Base-by-base conservation (phyloP, 2,888 invertebrate species). In the Bruchidius siliquastri region DNA sequence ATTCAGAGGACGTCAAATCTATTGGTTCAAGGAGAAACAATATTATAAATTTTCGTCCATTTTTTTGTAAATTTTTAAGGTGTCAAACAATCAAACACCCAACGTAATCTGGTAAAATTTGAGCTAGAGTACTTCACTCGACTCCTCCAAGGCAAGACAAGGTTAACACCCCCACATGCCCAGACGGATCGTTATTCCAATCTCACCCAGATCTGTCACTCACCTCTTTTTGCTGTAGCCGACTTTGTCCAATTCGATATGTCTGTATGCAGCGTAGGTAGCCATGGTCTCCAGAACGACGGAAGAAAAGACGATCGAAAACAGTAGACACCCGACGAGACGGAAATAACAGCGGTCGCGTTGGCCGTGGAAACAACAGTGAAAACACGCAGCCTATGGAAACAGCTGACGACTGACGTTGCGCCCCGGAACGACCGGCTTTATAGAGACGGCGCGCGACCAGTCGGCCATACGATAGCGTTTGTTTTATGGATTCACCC, bases 171-270 rank as follows among this genome's bases (percentile, higher is more conserved):
- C 49, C 49, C 13, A 49, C 49, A 49, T 49, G 6, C 49, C 49
- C 26, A 26, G 26, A 26, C 26, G 18, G 49, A 49, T 49, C 49
- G 49, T 49, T 49, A 49, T 13, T 49, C 18, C 49, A 8, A 49
- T 49, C 49, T 49, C 8, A 49, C 49, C 49, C 18, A 49, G 49
- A 49, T 49, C 49, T 13, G 49, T 49, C 49, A 72, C 83, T 90
- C 89, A 96, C 96, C 96, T 94, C 89, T 95, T 95, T 89, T 96
- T 96, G 87, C 96, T 95, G 88, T 94, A 94, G 87, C 96, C 96
- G 87, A 96, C 94, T 89, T 96, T 95, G 91, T 96, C 96, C 83
- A 96, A 92, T 89, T 96, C 96, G 88, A 96, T 93, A 89, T 96
- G 96, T 89, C 96, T 94, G 90, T 95, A 96, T 81, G 95, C 93